Percentiles rank a stretch among this genome's conserved stretches.
Conservation (phyloP, 2,113 vertebrate species). For the Pheucticus melanocephalus region DNA sequence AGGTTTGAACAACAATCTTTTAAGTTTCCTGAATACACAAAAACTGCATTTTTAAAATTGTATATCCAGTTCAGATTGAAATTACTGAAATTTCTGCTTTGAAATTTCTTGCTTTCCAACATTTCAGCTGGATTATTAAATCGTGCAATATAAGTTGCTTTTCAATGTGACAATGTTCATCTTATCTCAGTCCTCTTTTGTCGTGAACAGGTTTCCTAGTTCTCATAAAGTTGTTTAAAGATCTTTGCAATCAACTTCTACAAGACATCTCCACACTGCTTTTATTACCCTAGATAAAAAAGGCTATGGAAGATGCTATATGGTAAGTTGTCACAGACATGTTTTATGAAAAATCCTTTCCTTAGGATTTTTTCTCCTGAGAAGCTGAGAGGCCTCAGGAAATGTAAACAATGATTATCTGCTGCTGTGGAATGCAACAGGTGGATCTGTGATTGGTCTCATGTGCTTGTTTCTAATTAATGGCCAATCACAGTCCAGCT, state of each 20-base stretch:
- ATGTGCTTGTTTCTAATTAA: too few relatives aligned
- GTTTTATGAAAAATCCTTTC: too few relatives aligned
- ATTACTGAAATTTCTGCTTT: not conserved
- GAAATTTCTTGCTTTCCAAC: not conserved
- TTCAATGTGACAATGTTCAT: not conserved
- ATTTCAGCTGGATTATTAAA: not conserved
- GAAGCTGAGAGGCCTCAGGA: too few relatives aligned
- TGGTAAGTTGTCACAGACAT: too few relatives aligned
- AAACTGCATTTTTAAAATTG: not conserved
- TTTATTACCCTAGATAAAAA: not conserved
- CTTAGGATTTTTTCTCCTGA: too few relatives aligned
- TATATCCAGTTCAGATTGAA: not conserved
- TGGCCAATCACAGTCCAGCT: too few relatives aligned
- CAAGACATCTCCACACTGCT: not conserved
- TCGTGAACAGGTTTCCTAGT: not conserved
- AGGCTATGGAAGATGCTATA: not conserved
- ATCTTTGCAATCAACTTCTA: not conserved
- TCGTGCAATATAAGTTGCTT: not conserved
- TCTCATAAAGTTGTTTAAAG: not conserved
- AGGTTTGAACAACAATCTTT: not conserved
- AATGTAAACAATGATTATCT: too few relatives aligned
- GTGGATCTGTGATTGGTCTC: too few relatives aligned
- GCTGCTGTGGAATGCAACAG: too few relatives aligned
- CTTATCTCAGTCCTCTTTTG: not conserved
- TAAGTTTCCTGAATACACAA: not conserved